phyloP scores from a whole-genome alignment of 2,888 invertebrate species.

The Coelopa pilipes region DNA sequence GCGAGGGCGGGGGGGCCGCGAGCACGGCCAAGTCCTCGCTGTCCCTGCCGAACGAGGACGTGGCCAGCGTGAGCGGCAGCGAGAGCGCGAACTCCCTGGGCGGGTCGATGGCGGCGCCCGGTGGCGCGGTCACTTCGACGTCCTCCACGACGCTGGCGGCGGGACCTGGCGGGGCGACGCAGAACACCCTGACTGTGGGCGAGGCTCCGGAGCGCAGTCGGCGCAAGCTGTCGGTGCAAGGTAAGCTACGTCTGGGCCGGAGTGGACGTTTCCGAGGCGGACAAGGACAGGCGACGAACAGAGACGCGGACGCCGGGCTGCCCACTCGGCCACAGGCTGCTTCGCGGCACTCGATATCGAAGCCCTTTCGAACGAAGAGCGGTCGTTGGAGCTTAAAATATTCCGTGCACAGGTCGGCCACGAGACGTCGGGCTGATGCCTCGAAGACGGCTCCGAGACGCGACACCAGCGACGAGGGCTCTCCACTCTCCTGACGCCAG shows the following conservation, averaged over 20 bases:
- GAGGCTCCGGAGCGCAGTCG: conserved; percentile 61
- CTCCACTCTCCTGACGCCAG: too few species aligned
- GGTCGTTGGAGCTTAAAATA: too few species aligned
- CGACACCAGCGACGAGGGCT: too few species aligned
- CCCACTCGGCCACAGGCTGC: too few species aligned
- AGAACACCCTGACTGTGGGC: conserved; percentile 52
- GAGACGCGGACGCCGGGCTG: too few species aligned
- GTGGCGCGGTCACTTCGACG: conserved; percentile 33
- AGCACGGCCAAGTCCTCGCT: conserved; percentile 56
- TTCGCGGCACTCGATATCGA: too few species aligned
- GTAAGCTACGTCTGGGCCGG: conserved; percentile 47
- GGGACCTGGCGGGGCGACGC: conserved; percentile 37
- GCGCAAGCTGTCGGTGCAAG: conserved; percentile 66
- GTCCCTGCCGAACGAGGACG: conserved; percentile 55
- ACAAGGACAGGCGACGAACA: too few species aligned
- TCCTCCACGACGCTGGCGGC: conserved; percentile 34
- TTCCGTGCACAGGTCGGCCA: too few species aligned
- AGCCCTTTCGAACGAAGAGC: too few species aligned
- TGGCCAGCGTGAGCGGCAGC: conserved; percentile 55
- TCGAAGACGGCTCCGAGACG: too few species aligned
- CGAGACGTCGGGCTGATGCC: too few species aligned
- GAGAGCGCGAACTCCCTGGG: conserved; percentile 53
- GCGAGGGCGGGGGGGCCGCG: background rate
- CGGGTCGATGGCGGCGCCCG: conserved; percentile 29
- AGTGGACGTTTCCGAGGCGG: too few species aligned